Base-by-base conservation (phyloP, 2,797 vertebrate genomes). In the Paguma larvata region DNA sequence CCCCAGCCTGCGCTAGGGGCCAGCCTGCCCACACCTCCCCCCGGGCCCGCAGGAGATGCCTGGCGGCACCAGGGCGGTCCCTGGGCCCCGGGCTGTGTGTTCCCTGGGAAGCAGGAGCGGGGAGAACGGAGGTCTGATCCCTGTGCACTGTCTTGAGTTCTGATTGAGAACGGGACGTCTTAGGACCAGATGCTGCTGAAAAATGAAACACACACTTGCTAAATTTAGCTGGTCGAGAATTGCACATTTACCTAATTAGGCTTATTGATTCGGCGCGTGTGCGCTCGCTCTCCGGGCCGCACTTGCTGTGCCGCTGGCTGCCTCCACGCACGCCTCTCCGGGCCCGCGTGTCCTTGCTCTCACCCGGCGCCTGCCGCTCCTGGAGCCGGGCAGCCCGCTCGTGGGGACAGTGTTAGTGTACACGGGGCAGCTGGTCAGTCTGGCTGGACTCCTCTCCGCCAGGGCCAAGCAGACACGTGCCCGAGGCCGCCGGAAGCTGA, bases 171-270 rank as follows among this genome's bases (percentile, higher is more conserved):
- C 95, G 67, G 79, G 95, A 75, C 5, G 85, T 98, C 97, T 97
- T 95, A 73, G 77, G 96, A 97, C 80, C 97, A 98, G 97, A 96
- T 97, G 96, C 96, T 87, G 14, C 82, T 63, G 87, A 68, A 48
- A 83, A 78, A 78, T 2, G 85, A 80, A 82, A 68, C 59, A 46
- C 63, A 34, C n/a, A 46, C 63, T 68, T 78, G 38, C 98, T 98
- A 97, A 98, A 98, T 96, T 97, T 96, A 97, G 97, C 30, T 0
- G 12, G 38, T 67, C 86, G 97, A 78, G 94, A 97, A 96, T 73
- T 63, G 85, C 94, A 97, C 95, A 91, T 97, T 97, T 78, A 79
- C 97, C 96, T 82, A 65, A 84, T 95, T 91, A 89, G 73, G 79
- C 25, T 11, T 34, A 94, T 85, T 65, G 97, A 98, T 93, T 84